These are phyloP conservation scores for Entelurus aequoreus DNA, from an alignment of 2,113 vertebrate species.

Conservation along the genomic window DNA sequence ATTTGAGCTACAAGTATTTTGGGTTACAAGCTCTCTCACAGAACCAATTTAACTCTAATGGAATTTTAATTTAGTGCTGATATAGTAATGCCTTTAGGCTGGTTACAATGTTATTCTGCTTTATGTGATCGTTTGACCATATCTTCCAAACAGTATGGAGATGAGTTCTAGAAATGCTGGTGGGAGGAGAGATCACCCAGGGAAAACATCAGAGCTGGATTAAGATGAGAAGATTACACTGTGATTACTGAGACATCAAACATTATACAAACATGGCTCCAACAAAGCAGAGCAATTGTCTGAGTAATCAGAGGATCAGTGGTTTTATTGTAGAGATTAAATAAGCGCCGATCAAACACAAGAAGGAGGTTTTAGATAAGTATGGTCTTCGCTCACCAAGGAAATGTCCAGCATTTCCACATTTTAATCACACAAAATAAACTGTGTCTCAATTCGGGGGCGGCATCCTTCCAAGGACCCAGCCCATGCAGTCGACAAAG, in stretches of 20 bases:
- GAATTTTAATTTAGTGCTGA: no score
- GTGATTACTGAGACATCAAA: slow-evolving; percentile 40
- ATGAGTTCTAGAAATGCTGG: slow-evolving; percentile 2
- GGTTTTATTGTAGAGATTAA: slow-evolving; percentile 37
- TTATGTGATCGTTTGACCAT: no score
- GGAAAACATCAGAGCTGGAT: slow-evolving; percentile 46
- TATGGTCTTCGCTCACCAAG: neutral
- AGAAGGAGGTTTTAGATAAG: slow-evolving; percentile 19
- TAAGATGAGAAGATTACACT: slow-evolving; percentile 46
- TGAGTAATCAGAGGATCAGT: slow-evolving; percentile 36
- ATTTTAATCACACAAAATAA: neutral
- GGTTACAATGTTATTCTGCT: no score
- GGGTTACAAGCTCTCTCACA: no score
- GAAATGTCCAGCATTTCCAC: neutral
- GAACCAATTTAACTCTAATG: no score
- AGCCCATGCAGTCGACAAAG: no score
- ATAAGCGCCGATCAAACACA: slow-evolving; percentile 10
- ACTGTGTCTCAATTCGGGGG: no score
- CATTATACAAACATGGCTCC: slow-evolving; percentile 33
- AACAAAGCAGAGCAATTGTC: slow-evolving; percentile 31
- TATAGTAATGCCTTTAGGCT: no score
- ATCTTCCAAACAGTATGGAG: slow-evolving; percentile 9
- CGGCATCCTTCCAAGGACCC: neutral
- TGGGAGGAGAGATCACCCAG: slow-evolving; percentile 25
- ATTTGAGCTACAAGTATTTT: no score